These are phyloP conservation scores for Cettia cetti DNA, from an alignment of 2,113 vertebrate species.

Conservation along the genomic window DNA sequence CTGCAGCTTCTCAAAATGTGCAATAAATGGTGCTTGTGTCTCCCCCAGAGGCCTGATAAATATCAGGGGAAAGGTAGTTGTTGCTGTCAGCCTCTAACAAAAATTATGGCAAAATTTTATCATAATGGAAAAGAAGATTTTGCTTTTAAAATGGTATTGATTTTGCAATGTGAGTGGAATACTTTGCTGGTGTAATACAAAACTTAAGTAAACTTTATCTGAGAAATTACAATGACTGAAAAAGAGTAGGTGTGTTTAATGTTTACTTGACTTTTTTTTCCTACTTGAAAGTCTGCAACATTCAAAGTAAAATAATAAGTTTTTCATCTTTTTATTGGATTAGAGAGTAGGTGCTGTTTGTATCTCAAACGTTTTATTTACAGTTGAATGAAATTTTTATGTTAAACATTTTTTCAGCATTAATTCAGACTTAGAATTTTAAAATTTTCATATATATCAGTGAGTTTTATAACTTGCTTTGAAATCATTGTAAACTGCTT, in stretches of 20 bases:
- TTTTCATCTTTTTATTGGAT: neutral
- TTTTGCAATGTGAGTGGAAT: neutral
- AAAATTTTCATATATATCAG: neutral
- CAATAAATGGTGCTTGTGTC: neutral
- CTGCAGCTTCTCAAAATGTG: neutral
- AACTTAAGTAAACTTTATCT: neutral
- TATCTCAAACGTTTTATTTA: neutral
- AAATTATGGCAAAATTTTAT: neutral
- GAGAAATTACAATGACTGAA: neutral
- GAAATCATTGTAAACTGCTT: neutral
- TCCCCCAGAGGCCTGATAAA: neutral
- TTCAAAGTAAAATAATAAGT: neutral
- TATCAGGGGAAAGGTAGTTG: neutral
- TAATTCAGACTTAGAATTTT: neutral
- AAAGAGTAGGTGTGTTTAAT: neutral
- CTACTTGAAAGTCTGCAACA: neutral
- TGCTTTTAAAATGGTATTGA: neutral
- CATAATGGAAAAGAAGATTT: neutral
- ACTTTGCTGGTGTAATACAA: neutral
- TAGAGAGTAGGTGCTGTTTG: neutral
- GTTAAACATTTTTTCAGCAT: neutral
- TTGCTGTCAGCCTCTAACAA: neutral
- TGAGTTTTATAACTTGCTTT: neutral
- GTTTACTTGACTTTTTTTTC: neutral
- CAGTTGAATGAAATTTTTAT: neutral